phyloP scores from a whole-genome alignment of 35 echinoderm and acorn worm genomes.

The Diadema setosum region DNA sequence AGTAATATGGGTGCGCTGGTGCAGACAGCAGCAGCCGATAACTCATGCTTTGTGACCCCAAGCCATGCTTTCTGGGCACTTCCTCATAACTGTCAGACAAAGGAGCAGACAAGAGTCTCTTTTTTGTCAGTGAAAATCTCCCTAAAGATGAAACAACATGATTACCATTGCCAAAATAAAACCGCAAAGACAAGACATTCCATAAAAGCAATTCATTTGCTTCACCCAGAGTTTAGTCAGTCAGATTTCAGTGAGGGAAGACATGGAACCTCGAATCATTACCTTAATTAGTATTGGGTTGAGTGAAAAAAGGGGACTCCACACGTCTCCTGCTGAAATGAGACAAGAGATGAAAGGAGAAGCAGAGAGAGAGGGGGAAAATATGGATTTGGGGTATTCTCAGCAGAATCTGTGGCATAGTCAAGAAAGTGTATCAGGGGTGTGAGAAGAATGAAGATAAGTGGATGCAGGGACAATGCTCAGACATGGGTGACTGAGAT shows the following conservation, averaged over 20 bases:
- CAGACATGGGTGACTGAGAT: too few relatives aligned
- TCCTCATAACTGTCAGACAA: not conserved
- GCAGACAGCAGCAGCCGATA: not conserved
- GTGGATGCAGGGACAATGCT: too few relatives aligned
- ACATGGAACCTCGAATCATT: constrained; percentile 21
- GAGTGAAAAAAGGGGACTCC: not conserved
- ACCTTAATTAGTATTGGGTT: constrained; percentile 30
- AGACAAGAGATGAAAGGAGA: not conserved
- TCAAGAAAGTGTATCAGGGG: not conserved
- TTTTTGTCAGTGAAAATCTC: not conserved
- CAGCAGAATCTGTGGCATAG: not conserved
- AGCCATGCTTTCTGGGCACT: not conserved
- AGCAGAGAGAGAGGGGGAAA: not conserved
- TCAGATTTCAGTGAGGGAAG: not conserved
- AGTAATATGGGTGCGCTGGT: not conserved
- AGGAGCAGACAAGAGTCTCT: not conserved
- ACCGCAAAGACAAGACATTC: not conserved
- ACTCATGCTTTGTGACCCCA: not conserved
- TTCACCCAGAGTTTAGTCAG: not conserved
- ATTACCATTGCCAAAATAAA: not conserved
- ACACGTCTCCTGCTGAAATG: not conserved
- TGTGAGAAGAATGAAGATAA: not conserved
- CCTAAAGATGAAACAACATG: constrained; percentile 11
- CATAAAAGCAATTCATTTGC: constrained; percentile 6
- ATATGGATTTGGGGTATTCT: constrained; percentile 21